Conservation (phyloP, 2,113 vertebrate genomes). For the Eptesicus fuscus region DNA sequence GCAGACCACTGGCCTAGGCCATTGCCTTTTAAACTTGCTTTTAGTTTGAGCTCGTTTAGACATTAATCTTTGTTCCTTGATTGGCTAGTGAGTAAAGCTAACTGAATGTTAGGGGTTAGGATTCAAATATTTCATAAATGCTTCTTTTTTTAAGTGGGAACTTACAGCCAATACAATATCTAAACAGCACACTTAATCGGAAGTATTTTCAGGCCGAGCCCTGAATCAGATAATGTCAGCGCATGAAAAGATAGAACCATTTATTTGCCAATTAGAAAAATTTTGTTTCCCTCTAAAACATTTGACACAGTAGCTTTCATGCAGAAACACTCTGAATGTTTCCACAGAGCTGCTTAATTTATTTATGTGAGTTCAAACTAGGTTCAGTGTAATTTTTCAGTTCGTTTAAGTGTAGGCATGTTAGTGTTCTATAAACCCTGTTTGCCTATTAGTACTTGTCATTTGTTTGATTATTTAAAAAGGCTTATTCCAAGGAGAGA, state of each 20-base stretch:
- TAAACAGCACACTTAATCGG: background rate
- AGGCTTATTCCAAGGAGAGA: background rate
- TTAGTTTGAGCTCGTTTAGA: constrained; percentile 18
- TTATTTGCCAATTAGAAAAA: constrained; percentile 34
- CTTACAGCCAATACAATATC: background rate
- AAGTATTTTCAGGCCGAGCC: background rate
- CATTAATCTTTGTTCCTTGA: background rate
- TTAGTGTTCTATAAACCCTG: constrained; percentile 11
- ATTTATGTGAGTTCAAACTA: constrained; percentile 43
- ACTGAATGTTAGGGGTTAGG: background rate
- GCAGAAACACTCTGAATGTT: background rate
- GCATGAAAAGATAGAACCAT: constrained; percentile 10
- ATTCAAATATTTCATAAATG: constrained; percentile 25
- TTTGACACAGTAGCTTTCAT: constrained; percentile 14
- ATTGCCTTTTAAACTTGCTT: background rate
- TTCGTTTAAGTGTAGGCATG: constrained; percentile 29
- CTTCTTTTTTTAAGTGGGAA: background rate
- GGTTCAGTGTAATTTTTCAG: constrained; percentile 40
- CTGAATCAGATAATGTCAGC: constrained; percentile 1
- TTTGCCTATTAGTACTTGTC: background rate
- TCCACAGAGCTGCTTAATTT: constrained; percentile 19
- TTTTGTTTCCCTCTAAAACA: background rate
- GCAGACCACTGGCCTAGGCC: background rate
- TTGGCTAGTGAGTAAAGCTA: background rate
- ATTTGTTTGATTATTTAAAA: constrained; percentile 6